Base-by-base conservation (phyloP, 2,888 invertebrate genomes). In the Patella ulyssiponensis region DNA sequence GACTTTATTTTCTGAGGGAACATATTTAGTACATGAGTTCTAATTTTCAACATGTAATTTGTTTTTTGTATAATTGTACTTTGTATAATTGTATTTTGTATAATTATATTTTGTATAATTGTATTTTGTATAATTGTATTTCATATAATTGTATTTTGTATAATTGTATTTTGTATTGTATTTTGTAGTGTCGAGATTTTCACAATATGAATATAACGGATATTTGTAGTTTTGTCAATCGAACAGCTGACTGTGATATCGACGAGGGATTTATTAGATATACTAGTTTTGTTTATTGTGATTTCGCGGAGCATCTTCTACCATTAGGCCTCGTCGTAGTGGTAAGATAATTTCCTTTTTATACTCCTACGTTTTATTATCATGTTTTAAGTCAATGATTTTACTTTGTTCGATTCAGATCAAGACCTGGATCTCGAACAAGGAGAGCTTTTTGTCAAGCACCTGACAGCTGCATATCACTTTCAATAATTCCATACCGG, bases 191-290 rank as follows among this genome's bases (percentile, higher is more conserved):
- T 77, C 83, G 87, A 27, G 84, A 86, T 74, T 83, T 89, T n/a
- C 88, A 87, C 78, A 83, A 85, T n/a, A 64, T 77, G 44, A 83
- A 86, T 14, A 77, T 79, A 51, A 83, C 82, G 3, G 81, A 86
- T 54, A 80, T 83, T 14, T 92, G 92, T 83, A 53, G 81, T 11
- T 92, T 92, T 85, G 89, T 92, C 4, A 85, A 83, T 44, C 79
- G 80, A 5, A 90, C 89, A 9, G 84, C 86, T 12, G 90, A 90
- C 81, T 92, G 92, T 82, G 83, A 86, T 58, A 84, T 88, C 5
- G 88, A 87, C 20, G 89, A 92, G 54, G 92, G 92, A 0, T 91
- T 91, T 79, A 82, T 92, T 11, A 88, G 91, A 82, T 92, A 92
- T 83, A 88, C 88, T 3, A 73, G 83, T 27, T 88, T 92, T 74